Evolutionary conservation across 2,797 vertebrate species (phyloP).

Genomic region (Babyrousa celebensis): DNA sequence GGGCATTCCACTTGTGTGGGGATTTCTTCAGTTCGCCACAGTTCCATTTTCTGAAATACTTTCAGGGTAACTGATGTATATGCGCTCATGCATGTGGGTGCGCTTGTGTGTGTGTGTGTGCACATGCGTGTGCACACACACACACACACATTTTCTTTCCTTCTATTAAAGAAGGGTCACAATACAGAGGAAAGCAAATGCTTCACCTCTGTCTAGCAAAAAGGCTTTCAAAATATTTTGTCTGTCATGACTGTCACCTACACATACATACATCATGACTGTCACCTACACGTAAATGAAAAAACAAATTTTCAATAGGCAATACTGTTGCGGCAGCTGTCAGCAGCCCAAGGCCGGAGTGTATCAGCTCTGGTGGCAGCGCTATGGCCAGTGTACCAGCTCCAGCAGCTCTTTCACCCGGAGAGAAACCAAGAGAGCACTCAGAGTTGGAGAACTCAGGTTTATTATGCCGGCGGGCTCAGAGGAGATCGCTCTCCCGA

Average conservation of each 20-base stretch:
- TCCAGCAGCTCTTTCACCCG: too few species aligned
- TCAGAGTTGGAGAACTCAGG: too few species aligned
- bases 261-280: too few species aligned
- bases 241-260: not conserved
- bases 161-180: not conserved
- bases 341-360: too few species aligned
- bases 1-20: not conserved
- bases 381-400: too few species aligned
- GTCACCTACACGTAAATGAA: not conserved
- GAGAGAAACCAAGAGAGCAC: too few species aligned
- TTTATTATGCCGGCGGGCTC: too few species aligned
- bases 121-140: accelerated
- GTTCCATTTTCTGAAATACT: not conserved
- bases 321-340: too few species aligned
- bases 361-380: too few species aligned
- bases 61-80: not conserved
- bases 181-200: not conserved
- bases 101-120: too few species aligned
- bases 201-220: not conserved
- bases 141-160: not conserved
- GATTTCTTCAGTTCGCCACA: not conserved
- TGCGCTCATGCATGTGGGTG: not conserved
- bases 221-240: not conserved
- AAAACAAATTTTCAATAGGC: not conserved
- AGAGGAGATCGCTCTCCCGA: too few species aligned